Base-by-base conservation (phyloP, 2,113 vertebrate species). In the Vulpes lagopus region DNA sequence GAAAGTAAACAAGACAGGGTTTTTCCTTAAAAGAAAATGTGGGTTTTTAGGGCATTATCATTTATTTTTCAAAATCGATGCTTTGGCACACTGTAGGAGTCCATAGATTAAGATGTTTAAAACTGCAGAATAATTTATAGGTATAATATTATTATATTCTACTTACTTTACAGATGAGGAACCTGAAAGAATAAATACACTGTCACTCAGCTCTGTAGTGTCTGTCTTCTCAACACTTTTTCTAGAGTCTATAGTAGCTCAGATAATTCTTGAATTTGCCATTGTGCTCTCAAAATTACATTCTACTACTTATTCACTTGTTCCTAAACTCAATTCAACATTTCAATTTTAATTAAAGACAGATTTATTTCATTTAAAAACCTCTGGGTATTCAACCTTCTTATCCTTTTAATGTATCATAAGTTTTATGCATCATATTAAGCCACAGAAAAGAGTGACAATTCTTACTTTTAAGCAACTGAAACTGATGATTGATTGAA, bases 301-400 rank as follows among this genome's bases (percentile, higher is more conserved):
- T 85, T 81, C 71, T 89, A 35, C 17, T 97, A n/a, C 32, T 73
- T 94, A 65, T 53, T 83, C n/a, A 80, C 15, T 80, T 67, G 53
- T 17, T 94, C 2, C 25, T 71, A 78, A 86, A 89, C 17, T 82
- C 88, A 94, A 80, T 15, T 80, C 12, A 30, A 89, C 88, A 92
- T 87, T 93, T 96, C 30, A n/a, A 27, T 89, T 91, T 96, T 94
- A 96, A 98, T 92, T 96, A 94, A 86, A 97, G 79, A 89, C 49
- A 2, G 12, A 78, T 89, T 94, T 88, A 90, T 86, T 96, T 94
- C 32, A 82, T 35, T 89, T n/a, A 64, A 93, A 97, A 85, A 53
- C 14, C 14, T 85, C 22, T 79, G 14, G 23, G 6, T 43, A 89
- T 62, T 95, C 60, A 64, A 80, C 11, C 10, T 89, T 6, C 32